These are phyloP conservation scores for Mustela lutreola DNA, from an alignment of 2,113 vertebrate genomes.

Conservation along the genomic window DNA sequence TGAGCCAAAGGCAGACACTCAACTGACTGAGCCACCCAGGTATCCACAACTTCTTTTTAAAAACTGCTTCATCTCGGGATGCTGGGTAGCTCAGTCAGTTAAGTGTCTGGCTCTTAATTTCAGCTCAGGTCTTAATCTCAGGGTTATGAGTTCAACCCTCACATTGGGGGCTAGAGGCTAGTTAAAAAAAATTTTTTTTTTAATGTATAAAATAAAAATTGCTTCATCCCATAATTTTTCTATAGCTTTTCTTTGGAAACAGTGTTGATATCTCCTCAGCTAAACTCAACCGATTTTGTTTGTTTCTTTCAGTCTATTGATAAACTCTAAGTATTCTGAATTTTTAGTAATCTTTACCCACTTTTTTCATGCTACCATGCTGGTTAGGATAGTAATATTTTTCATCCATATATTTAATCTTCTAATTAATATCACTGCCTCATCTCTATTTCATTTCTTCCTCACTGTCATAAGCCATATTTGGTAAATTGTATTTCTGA, in stretches of 20 bases:
- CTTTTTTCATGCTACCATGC: not conserved
- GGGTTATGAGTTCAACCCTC: not conserved
- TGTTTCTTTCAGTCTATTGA: not conserved
- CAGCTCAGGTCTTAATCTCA: not conserved
- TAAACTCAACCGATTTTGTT: not conserved
- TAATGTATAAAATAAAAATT: not conserved
- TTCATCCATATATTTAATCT: not conserved
- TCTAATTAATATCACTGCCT: not conserved
- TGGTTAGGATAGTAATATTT: not conserved
- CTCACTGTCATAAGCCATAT: not conserved
- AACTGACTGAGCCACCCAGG: not conserved
- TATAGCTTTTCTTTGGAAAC: not conserved
- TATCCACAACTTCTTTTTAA: not conserved
- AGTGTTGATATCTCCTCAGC: not conserved
- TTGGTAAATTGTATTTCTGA: not conserved
- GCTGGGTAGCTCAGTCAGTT: not conserved
- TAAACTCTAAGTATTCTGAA: not conserved
- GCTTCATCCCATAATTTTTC: not conserved
- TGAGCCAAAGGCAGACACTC: not conserved
- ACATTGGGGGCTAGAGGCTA: not conserved
- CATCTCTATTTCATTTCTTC: not conserved
- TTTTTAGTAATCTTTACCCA: not conserved
- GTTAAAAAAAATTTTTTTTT: not conserved
- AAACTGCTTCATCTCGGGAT: not conserved
- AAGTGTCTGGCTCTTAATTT: not conserved